phyloP scores from a whole-genome alignment of 2,113 vertebrate genomes.

The Cepphus grylle region DNA sequence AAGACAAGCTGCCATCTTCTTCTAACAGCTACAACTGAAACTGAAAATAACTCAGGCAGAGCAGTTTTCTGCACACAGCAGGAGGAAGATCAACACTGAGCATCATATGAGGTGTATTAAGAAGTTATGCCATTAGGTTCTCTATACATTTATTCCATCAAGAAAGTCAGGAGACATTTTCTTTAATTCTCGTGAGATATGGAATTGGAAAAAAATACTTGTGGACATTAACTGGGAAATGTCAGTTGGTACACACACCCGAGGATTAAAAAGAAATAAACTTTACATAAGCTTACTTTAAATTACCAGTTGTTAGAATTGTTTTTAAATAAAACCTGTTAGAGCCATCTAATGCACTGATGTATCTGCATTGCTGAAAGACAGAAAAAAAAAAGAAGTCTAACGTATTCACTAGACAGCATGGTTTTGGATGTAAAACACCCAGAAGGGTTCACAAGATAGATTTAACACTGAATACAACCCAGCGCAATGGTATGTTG shows the following conservation, averaged over 20 bases:
- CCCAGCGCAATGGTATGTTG: background rate
- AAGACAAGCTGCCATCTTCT: background rate
- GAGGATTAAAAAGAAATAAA: background rate
- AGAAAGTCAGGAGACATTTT: background rate
- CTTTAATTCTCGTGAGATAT: background rate
- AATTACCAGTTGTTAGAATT: background rate
- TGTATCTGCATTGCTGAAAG: background rate
- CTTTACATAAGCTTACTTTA: background rate
- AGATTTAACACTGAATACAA: background rate
- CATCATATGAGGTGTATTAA: background rate
- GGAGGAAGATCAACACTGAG: background rate
- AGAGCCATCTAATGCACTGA: background rate
- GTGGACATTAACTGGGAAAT: background rate
- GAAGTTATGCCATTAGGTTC: background rate
- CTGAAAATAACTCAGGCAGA: background rate
- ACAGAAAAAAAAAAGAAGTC: background rate
- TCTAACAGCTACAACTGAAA: background rate
- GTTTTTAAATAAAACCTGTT: background rate
- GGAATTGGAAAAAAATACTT: background rate
- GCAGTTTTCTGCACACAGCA: background rate
- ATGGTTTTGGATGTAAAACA: background rate
- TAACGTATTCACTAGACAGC: background rate
- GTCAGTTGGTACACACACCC: background rate
- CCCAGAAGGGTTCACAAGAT: background rate
- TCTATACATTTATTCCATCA: background rate